phyloP scores from a whole-genome alignment of 2,888 invertebrate genomes.

The Tetragnatha montana region DNA sequence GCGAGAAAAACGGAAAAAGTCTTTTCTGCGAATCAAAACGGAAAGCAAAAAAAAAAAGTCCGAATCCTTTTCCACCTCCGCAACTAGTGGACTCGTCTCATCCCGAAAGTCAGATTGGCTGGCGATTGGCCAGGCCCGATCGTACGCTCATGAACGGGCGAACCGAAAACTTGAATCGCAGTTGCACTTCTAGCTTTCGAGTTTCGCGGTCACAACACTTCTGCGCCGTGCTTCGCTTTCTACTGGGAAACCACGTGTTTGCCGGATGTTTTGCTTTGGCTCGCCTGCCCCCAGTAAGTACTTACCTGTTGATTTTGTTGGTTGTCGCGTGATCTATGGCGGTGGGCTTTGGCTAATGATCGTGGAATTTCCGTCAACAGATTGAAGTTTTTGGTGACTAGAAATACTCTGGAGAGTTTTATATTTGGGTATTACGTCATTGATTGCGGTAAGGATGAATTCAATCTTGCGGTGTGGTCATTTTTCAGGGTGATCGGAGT shows the following conservation, averaged over 20 bases:
- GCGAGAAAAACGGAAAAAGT: background rate
- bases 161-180: conserved; percentile 10
- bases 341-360: background rate
- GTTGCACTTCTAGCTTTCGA: background rate
- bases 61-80: conserved; percentile 31
- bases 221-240: background rate
- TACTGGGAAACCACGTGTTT: conserved; percentile 45
- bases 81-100: conserved; percentile 51
- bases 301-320: conserved; percentile 11
- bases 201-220: background rate
- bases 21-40: conserved; percentile 5
- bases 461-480: no score
- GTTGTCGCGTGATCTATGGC: background rate
- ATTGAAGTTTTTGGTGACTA: background rate
- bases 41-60: conserved; percentile 6
- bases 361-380: no score
- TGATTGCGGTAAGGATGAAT: no score
- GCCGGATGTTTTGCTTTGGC: conserved; percentile 33
- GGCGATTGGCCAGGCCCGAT: conserved; percentile 52
- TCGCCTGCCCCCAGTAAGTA: conserved; percentile 29
- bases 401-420: background rate
- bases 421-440: no score
- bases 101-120: conserved; percentile 56
- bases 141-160: conserved; percentile 21
- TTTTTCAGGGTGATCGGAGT: no score